phyloP scores from a whole-genome alignment of 1,140 invertebrate species.

The Cydia fagiglandana region DNA sequence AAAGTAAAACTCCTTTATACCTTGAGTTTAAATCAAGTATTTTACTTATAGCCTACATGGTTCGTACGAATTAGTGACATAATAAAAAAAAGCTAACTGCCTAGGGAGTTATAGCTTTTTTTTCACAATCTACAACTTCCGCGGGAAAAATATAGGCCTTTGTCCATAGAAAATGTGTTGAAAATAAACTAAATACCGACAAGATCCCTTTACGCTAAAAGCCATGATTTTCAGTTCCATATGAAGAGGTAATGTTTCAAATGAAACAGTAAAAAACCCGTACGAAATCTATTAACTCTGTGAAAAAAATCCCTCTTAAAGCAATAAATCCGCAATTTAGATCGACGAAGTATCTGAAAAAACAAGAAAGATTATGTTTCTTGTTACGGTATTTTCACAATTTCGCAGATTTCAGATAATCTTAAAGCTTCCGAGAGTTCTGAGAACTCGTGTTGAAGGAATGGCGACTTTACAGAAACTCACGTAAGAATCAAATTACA shows the following conservation, averaged over 20 bases:
- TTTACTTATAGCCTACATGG: too few species aligned
- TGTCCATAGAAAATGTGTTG: too few species aligned
- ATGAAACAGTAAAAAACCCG: not conserved
- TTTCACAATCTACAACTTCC: too few species aligned
- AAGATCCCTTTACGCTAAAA: too few species aligned
- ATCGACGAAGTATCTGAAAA: constrained; percentile 1
- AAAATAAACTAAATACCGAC: too few species aligned
- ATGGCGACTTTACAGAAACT: not conserved
- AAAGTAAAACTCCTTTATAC: too few species aligned
- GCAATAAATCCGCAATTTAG: not conserved
- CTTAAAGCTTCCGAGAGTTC: not conserved
- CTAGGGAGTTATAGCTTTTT: too few species aligned
- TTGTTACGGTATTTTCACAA: constrained; percentile 16
- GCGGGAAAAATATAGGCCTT: too few species aligned
- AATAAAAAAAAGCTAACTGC: too few species aligned
- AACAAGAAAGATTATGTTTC: constrained; percentile 1
- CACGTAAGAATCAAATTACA: not conserved
- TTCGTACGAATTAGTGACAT: too few species aligned
- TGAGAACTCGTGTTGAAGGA: not conserved
- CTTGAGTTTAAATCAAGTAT: too few species aligned
- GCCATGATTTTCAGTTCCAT: not conserved
- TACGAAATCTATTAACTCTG: not conserved
- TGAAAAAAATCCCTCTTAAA: not conserved
- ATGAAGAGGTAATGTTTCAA: not conserved
- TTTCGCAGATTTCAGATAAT: constrained; percentile 11